A percentile compares a stretch with the other conserved stretches of the same genome.
These are phyloP conservation scores for Chiloscyllium punctatum DNA, from an alignment of 2,797 vertebrate genomes.

Conservation along the genomic window DNA sequence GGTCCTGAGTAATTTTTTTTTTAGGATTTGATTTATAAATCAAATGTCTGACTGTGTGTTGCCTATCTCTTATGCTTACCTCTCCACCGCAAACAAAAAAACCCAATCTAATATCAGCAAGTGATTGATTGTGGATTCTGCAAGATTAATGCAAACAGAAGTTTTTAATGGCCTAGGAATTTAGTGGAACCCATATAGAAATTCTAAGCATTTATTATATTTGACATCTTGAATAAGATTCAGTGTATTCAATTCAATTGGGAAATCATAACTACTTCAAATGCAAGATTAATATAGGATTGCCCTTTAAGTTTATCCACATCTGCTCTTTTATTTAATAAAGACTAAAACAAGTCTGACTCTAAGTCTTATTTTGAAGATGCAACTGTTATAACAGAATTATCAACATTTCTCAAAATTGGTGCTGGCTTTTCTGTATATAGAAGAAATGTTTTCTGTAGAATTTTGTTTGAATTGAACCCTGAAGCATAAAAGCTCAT, in stretches of 20 bases:
- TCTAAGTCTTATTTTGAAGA: not conserved
- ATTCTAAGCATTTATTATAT: not conserved
- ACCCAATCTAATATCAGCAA: not conserved
- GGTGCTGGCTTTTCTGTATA: no score
- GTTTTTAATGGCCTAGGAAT: not conserved
- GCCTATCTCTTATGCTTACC: not conserved
- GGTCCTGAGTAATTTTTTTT: not conserved
- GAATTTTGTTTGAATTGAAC: not conserved
- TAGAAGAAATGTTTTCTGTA: not conserved
- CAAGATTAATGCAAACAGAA: not conserved
- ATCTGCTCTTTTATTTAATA: not conserved
- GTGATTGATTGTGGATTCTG: not conserved
- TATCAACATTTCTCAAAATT: not conserved
- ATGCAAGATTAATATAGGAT: not conserved
- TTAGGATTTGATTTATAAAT: not conserved
- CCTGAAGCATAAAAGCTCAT: not conserved
- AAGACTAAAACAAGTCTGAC: not conserved
- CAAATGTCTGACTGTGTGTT: not conserved
- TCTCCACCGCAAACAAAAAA: not conserved
- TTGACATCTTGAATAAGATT: not conserved
- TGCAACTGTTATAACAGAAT: not conserved
- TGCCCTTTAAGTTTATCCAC: not conserved
- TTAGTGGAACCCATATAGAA: not conserved
- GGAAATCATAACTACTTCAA: not conserved
- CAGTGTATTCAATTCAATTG: not conserved